phyloP scores from a whole-genome alignment of 2,797 vertebrate species.

The Tadarida brasiliensis region DNA sequence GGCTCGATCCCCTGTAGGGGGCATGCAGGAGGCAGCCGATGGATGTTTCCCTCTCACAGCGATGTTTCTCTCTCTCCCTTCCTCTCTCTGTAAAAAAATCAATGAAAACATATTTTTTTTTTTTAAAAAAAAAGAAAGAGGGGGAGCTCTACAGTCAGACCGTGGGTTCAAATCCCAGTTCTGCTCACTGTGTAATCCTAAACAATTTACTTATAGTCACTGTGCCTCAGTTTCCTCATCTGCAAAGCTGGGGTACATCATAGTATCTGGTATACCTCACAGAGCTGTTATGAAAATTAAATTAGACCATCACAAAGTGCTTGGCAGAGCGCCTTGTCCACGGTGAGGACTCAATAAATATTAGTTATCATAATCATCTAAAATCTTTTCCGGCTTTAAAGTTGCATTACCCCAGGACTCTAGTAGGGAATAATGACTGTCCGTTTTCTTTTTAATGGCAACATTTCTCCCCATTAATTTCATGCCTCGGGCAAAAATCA shows the following conservation, averaged over 20 bases:
- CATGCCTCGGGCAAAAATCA: not conserved
- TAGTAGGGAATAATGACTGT: not conserved
- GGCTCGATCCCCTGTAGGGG: too few species aligned
- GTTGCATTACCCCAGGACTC: not conserved
- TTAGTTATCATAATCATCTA: not conserved
- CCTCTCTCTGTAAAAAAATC: too few species aligned
- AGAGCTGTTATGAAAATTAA: not conserved
- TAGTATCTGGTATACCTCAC: accelerated
- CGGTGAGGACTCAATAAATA: not conserved
- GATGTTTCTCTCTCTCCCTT: too few species aligned
- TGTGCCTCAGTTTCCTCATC: not conserved
- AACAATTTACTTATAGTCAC: not conserved
- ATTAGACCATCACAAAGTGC: not conserved
- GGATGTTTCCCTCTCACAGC: too few species aligned
- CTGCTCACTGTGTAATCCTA: not conserved
- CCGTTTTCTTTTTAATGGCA: not conserved
- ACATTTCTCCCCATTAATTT: not conserved
- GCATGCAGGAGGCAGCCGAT: too few species aligned
- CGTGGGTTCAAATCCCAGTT: not conserved
- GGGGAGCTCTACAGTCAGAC: not conserved
- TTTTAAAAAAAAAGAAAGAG: not conserved
- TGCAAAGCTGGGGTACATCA: not conserved
- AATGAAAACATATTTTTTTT: too few species aligned
- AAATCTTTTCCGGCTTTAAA: not conserved
- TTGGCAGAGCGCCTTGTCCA: not conserved